phyloP scores from a whole-genome alignment of 2,113 vertebrate genomes.

The Notothenia rossii region DNA sequence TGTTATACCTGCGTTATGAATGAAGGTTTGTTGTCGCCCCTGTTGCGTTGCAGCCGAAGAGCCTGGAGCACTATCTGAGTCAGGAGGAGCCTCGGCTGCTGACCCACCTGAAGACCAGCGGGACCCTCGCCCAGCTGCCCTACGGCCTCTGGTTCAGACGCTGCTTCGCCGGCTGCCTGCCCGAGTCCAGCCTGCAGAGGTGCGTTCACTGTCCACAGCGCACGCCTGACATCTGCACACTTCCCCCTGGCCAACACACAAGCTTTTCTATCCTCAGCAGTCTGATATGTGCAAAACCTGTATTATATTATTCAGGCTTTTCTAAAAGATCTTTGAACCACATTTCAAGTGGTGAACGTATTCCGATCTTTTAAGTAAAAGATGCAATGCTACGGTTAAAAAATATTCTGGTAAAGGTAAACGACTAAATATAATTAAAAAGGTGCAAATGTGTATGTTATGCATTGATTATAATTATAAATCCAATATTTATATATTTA shows the following conservation, averaged over 20 bases:
- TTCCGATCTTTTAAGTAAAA: too few relatives aligned
- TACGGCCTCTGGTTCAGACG: constrained; percentile 93
- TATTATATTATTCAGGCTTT: not conserved
- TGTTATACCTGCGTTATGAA: not conserved
- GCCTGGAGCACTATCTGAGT: constrained; percentile 94
- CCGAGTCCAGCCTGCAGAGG: constrained; percentile 97
- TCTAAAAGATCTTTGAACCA: not conserved
- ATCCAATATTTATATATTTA: too few relatives aligned
- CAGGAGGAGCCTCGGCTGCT: constrained; percentile 92
- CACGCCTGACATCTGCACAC: not conserved
- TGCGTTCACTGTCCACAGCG: constrained; percentile 34
- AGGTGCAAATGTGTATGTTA: too few relatives aligned
- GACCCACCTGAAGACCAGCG: constrained; percentile 87
- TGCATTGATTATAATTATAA: too few relatives aligned
- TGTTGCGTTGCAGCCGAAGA: constrained; percentile 87
- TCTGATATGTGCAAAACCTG: too few relatives aligned
- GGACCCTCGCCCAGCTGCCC: constrained; percentile 87
- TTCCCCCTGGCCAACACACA: not conserved
- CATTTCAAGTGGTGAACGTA: not conserved
- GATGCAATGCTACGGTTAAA: too few relatives aligned
- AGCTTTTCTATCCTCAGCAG: not conserved
- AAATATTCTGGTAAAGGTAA: too few relatives aligned
- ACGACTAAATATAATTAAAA: too few relatives aligned
- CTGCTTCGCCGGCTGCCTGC: constrained; percentile 96
- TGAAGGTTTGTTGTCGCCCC: constrained; percentile 4